Percentiles rank a stretch among this genome's conserved stretches.
Evolutionary conservation across 2,113 vertebrate genomes (phyloP).

Genomic region (Pangasianodon gigas): DNA sequence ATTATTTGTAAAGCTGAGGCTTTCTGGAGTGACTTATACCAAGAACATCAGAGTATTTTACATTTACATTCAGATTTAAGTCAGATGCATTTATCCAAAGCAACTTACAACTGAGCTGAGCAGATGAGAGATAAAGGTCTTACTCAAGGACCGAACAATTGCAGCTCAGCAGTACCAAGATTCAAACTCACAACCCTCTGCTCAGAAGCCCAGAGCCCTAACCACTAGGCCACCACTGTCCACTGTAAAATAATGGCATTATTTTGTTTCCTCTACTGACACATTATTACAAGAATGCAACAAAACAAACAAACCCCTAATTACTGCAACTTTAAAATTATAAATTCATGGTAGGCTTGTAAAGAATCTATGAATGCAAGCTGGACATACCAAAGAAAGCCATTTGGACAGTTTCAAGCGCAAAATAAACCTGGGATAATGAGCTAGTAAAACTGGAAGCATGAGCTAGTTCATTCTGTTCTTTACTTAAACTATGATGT

Average conservation of each 20-base stretch:
- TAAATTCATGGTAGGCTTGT: neutral
- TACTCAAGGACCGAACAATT: neutral
- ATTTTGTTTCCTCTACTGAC: neutral
- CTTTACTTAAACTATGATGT: neutral
- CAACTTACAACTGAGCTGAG: neutral
- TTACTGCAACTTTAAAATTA: neutral
- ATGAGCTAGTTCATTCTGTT: neutral
- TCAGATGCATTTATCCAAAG: neutral
- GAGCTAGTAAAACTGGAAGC: neutral
- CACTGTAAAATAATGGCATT: neutral
- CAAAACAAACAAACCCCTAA: neutral
- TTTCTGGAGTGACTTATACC: too few species aligned
- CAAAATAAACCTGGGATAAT: neutral
- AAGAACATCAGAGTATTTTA: neutral
- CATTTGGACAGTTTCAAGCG: neutral
- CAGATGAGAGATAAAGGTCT: neutral
- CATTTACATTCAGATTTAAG: neutral
- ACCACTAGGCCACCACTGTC: neutral
- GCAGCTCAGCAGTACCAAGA: neutral
- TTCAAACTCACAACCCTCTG: neutral
- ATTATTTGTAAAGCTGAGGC: too few species aligned
- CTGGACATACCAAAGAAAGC: neutral
- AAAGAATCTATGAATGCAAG: neutral
- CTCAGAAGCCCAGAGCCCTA: neutral
- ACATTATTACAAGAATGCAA: neutral